These are phyloP conservation scores for Tigriopus californicus DNA, from an alignment of 2,888 invertebrate genomes.

Conservation along the genomic window DNA sequence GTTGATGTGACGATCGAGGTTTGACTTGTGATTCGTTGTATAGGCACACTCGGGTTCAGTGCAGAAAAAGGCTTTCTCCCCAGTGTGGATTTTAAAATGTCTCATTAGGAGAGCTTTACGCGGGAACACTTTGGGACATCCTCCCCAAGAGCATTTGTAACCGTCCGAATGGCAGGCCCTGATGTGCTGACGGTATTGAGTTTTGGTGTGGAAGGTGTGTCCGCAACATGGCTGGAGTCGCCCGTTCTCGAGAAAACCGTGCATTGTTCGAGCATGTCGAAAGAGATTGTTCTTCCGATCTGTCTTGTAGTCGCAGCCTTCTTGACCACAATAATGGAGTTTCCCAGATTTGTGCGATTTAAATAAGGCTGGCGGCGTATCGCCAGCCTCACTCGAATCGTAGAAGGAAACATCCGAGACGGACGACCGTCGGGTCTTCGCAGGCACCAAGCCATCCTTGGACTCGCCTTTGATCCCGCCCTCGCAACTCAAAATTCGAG, in stretches of 20 bases:
- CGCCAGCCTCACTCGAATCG: too few relatives aligned
- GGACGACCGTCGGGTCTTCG: too few relatives aligned
- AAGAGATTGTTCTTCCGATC: constrained; percentile 29
- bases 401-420: too few relatives aligned
- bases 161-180: constrained; percentile 27
- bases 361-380: too few relatives aligned
- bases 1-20: constrained; percentile 28
- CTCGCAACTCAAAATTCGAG: too few relatives aligned
- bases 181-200: constrained; percentile 27
- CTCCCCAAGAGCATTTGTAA: constrained; percentile 27
- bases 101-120: constrained; percentile 29
- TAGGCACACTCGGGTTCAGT: constrained; percentile 25
- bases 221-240: constrained; percentile 26
- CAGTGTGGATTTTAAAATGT: constrained; percentile 30
- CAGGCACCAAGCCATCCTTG: too few relatives aligned
- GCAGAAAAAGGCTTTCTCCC: constrained; percentile 29
- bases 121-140: constrained; percentile 28
- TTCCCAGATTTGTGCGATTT: too few relatives aligned
- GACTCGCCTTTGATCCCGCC: too few relatives aligned
- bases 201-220: constrained; percentile 26
- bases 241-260: constrained; percentile 20
- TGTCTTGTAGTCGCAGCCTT: constrained; percentile 24
- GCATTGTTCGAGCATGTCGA: constrained; percentile 29
- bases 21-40: constrained; percentile 31
- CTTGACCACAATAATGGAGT: too few relatives aligned